phyloP scores from a whole-genome alignment of 1,140 invertebrate species.

The Drosophila pseudoananassae region DNA sequence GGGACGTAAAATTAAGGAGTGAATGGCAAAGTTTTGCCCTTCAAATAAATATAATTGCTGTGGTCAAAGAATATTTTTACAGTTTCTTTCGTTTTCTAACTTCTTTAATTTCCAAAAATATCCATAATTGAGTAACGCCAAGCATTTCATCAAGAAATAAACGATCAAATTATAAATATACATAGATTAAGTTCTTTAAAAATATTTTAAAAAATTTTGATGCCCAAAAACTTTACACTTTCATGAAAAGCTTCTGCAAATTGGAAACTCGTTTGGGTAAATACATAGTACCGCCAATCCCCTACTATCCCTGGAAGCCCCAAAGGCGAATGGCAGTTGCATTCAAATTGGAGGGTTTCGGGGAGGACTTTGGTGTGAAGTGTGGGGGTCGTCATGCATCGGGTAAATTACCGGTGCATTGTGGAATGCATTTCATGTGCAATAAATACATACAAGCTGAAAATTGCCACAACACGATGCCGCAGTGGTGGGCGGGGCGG shows the following conservation, averaged over 20 bases:
- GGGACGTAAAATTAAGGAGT: slow-evolving; percentile 3
- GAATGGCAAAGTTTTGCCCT: slow-evolving; percentile 19
- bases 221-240: neutral
- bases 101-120: neutral
- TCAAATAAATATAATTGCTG: slow-evolving; percentile 19
- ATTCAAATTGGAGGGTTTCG: slow-evolving; percentile 8
- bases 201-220: neutral
- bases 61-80: slow-evolving; percentile 3
- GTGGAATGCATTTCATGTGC: slow-evolving; percentile 59
- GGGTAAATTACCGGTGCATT: slow-evolving; percentile 54
- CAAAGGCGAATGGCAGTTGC: slow-evolving; percentile 5
- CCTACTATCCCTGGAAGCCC: slow-evolving; percentile 6
- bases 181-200: neutral
- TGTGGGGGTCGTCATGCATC: neutral
- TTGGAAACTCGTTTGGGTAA: slow-evolving; percentile 1
- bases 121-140: neutral
- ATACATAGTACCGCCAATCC: neutral
- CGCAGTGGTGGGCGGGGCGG: slow-evolving; percentile 5
- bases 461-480: slow-evolving; percentile 51
- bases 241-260: neutral
- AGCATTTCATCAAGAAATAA: neutral
- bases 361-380: neutral
- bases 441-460: slow-evolving; percentile 52
- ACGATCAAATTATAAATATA: neutral
- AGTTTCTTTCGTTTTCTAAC: neutral